Evolutionary conservation across 2,797 vertebrate genomes (phyloP).

Genomic region (Falco berigora): DNA sequence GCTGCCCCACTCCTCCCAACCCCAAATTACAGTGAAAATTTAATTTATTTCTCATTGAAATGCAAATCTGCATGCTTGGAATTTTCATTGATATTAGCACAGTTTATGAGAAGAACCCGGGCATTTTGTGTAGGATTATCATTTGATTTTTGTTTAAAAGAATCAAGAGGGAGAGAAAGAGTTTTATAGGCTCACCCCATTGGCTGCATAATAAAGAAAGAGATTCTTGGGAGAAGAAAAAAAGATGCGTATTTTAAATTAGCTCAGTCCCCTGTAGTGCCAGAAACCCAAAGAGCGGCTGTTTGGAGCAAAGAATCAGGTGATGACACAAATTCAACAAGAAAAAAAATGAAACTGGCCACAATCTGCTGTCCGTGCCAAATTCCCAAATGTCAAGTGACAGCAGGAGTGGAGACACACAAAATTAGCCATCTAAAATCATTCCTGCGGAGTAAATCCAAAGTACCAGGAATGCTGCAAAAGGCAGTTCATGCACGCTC

Average conservation of each 20-base stretch:
- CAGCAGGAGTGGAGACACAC: conserved; percentile 58
- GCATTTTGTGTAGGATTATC: background rate
- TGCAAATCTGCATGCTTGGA: conserved; percentile 23
- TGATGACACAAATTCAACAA: conserved; percentile 44
- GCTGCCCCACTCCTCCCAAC: background rate
- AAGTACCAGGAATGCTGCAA: conserved; percentile 18
- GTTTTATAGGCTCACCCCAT: background rate
- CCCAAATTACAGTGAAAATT: conserved; percentile 9
- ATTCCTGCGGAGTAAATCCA: background rate
- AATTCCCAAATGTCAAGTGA: conserved; percentile 54
- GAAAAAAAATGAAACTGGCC: conserved; percentile 21
- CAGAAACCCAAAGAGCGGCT: conserved; percentile 13
- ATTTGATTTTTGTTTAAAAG: background rate
- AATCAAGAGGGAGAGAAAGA: background rate
- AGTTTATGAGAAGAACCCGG: background rate
- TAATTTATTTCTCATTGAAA: conserved; percentile 57
- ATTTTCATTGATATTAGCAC: conserved; percentile 8
- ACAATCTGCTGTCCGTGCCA: background rate
- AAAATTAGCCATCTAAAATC: conserved; percentile 38
- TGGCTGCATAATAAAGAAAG: background rate
- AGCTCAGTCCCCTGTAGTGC: conserved; percentile 16
- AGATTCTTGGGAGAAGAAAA: background rate
- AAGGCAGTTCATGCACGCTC: background rate
- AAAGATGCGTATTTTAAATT: conserved; percentile 32
- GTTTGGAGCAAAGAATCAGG: conserved; percentile 34